Evolutionary conservation across 2,113 vertebrate genomes (phyloP).

Genomic region (Pluvialis apricaria): DNA sequence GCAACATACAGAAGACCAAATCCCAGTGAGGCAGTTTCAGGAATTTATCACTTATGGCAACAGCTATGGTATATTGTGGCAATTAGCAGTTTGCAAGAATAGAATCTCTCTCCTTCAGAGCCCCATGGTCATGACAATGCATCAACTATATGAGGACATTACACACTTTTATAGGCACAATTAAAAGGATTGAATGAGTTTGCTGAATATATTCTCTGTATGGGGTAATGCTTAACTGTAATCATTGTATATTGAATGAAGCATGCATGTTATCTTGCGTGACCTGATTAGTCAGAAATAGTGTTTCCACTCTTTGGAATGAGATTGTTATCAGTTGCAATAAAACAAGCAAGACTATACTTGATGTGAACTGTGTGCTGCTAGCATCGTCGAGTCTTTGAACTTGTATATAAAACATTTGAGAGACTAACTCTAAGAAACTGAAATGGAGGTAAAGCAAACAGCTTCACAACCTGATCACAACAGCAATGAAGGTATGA

Average conservation of each 20-base stretch:
- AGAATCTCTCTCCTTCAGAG: conserved; percentile 3
- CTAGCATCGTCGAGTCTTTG: accelerated
- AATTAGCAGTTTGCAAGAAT: conserved; percentile 18
- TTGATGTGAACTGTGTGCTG: neutral
- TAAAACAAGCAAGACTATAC: neutral
- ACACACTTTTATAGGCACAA: conserved; percentile 38
- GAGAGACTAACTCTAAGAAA: neutral
- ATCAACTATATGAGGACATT: conserved; percentile 40
- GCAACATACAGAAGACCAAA: neutral
- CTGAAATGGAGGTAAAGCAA: neutral
- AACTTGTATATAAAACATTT: neutral
- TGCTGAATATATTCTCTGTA: neutral
- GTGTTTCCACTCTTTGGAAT: conserved; percentile 15
- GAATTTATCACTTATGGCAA: conserved; percentile 1
- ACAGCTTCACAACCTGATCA: neutral
- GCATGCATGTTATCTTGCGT: neutral
- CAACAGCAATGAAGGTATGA: neutral
- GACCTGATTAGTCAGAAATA: conserved; percentile 40
- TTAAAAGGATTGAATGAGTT: conserved; percentile 38
- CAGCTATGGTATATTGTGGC: neutral
- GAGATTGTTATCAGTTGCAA: conserved; percentile 21
- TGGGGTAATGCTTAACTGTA: conserved; percentile 11
- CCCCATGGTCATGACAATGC: neutral
- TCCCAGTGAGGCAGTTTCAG: neutral
- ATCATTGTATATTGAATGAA: neutral